Evolutionary conservation across 2,888 invertebrate genomes (phyloP).

Genomic region (Sisyra terminalis): DNA sequence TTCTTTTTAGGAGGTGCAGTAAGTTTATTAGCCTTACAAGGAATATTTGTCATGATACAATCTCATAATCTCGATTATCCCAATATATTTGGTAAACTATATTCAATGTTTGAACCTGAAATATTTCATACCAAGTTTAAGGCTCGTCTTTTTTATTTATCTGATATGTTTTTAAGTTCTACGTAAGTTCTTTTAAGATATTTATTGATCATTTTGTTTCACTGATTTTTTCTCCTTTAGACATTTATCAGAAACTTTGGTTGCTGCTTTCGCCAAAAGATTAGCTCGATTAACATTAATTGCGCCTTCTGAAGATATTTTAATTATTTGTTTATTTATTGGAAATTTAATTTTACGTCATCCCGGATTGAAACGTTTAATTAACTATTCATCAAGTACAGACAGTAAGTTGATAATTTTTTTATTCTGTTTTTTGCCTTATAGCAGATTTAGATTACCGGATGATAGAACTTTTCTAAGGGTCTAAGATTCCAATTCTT

Average conservation of each 20-base stretch:
- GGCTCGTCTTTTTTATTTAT: constrained; percentile 70
- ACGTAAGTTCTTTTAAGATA: constrained; percentile 45
- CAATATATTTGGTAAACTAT: constrained; percentile 87
- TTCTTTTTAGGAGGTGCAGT: constrained; percentile 57
- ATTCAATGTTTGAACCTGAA: constrained; percentile 81
- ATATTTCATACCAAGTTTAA: constrained; percentile 85
- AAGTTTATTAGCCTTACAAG: constrained; percentile 80
- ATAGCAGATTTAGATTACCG: too few relatives aligned
- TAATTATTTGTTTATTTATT: constrained; percentile 63
- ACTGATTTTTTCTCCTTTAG: constrained; percentile 28
- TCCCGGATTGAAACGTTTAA: constrained; percentile 56
- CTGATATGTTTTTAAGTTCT: constrained; percentile 83
- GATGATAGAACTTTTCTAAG: background rate
- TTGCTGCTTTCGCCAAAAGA: constrained; percentile 87
- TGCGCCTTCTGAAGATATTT: constrained; percentile 65
- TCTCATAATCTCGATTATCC: constrained; percentile 91
- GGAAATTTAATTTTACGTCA: constrained; percentile 74
- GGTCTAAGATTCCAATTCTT: background rate
- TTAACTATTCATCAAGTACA: constrained; percentile 33
- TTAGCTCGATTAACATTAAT: constrained; percentile 67
- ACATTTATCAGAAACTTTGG: constrained; percentile 77
- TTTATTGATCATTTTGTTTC: too few relatives aligned
- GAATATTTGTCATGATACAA: constrained; percentile 77
- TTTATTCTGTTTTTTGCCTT: too few relatives aligned
- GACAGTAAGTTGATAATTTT: constrained; percentile 21